A percentile compares a stretch with the other conserved stretches of the same genome.
These are phyloP conservation scores for Isichthys henryi DNA, from an alignment of 2,113 vertebrate species.

Conservation along the genomic window DNA sequence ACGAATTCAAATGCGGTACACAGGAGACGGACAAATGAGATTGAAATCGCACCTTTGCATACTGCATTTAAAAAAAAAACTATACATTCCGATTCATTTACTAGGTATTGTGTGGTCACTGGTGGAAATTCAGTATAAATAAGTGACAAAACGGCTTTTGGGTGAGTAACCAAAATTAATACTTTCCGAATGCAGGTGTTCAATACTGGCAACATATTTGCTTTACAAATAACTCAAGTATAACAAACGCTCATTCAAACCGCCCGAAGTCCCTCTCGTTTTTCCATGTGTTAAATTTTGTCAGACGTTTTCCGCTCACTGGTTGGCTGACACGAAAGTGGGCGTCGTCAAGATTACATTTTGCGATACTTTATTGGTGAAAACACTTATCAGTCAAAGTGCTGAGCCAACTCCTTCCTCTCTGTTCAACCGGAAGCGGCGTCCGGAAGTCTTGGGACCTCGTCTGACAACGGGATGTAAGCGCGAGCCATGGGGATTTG, in stretches of 20 bases:
- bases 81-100: neutral
- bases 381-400: neutral
- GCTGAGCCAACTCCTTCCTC: neutral
- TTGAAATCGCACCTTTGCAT: neutral
- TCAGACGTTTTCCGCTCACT: neutral
- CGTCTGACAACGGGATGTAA: conserved; percentile 13
- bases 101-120: neutral
- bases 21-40: neutral
- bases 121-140: neutral
- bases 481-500: neutral
- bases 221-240: neutral
- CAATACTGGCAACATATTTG: neutral
- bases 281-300: neutral
- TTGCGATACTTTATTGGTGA: neutral
- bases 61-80: neutral
- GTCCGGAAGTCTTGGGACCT: neutral
- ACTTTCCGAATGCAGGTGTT: neutral
- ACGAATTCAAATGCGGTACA: neutral
- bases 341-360: neutral
- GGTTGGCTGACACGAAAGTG: neutral
- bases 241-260: neutral
- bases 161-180: neutral
- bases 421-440: conserved; percentile 20
- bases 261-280: neutral
- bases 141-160: neutral